Base-by-base conservation (phyloP, 2,797 vertebrate species). In the Sebastiscus tertius region DNA sequence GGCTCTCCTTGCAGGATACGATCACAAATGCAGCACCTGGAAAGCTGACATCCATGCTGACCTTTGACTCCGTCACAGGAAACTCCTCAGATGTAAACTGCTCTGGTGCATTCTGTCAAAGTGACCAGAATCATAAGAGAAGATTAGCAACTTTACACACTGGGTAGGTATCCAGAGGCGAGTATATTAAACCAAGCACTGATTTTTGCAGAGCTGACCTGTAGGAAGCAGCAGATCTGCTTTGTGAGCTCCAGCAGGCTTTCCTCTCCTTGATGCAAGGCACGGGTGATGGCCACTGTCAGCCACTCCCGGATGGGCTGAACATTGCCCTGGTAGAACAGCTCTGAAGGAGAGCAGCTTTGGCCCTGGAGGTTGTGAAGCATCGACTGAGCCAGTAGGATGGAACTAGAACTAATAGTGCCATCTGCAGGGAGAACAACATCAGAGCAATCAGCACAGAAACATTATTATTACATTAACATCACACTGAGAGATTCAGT, bases 11-110 rank as follows among this genome's bases (percentile, higher is more conserved):
- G 92, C 99, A 99, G 86, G 99, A 99, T 14, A 98, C 95, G 0
- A 98, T 96, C 16, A 99, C 98, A 86, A 99, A 99, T 0, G 98
- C 98, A 2, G 99, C 98, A 1, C 98, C 98, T 0, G 98, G 99
- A 88, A 99, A 99, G 91, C 97, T 98, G 76, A 99, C 97, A 42
- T 99, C 99, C 98, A 99, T 97, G 88, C 97, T 99, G 79, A 99
- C 96, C 93, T 99, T 99, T 63, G 98, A 99, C 93, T 99, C 99
- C 0, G 97, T 96, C 78, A 99, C 93, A 1, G 98, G 97, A 83
- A 99, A 98, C 91, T 99, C 99, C 92, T 99, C 98, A 0, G 97
- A 98, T 4, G 97, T 97, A 84, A 99, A 99, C 87, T 98, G 98
- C 75, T 99, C 98, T 0, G 98, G 97, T 4, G 98, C 97, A 2